These are phyloP conservation scores for Leiothrix lutea DNA, from an alignment of 2,113 vertebrate species.

Conservation along the genomic window DNA sequence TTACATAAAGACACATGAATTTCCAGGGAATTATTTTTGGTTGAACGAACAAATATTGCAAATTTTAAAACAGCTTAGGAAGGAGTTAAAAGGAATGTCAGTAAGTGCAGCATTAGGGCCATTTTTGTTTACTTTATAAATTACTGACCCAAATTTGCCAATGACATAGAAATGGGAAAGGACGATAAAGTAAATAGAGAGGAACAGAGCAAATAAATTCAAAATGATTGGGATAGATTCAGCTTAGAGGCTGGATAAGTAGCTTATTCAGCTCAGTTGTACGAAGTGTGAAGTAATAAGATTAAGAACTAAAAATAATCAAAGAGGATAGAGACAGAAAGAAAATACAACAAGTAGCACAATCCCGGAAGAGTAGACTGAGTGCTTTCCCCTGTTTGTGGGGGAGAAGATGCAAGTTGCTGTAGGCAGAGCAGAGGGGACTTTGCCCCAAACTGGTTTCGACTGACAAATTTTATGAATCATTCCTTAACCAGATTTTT, in stretches of 20 bases:
- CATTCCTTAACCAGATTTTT: background rate
- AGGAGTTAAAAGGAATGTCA: background rate
- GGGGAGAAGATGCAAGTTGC: background rate
- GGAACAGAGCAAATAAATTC: constrained; percentile 64
- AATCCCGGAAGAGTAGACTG: background rate
- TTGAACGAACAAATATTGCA: background rate
- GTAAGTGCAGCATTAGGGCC: background rate
- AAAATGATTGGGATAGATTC: constrained; percentile 64
- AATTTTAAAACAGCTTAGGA: background rate
- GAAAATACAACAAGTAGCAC: constrained; percentile 64
- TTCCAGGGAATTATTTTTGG: background rate
- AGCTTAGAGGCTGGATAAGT: constrained; percentile 65
- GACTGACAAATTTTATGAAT: background rate
- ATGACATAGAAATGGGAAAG: constrained; percentile 8
- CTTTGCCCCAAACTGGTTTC: background rate
- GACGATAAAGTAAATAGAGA: constrained; percentile 49
- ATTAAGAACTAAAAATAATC: constrained; percentile 73
- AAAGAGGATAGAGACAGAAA: constrained; percentile 35
- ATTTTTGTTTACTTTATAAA: constrained; percentile 28
- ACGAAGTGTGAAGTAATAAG: constrained; percentile 75
- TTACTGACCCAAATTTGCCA: constrained; percentile 55
- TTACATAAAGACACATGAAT: background rate
- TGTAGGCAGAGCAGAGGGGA: background rate
- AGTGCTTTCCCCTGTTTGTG: background rate
- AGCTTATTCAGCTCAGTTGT: constrained; percentile 76